Conservation (phyloP, 2,888 invertebrate genomes). For the Protonemura montana region DNA sequence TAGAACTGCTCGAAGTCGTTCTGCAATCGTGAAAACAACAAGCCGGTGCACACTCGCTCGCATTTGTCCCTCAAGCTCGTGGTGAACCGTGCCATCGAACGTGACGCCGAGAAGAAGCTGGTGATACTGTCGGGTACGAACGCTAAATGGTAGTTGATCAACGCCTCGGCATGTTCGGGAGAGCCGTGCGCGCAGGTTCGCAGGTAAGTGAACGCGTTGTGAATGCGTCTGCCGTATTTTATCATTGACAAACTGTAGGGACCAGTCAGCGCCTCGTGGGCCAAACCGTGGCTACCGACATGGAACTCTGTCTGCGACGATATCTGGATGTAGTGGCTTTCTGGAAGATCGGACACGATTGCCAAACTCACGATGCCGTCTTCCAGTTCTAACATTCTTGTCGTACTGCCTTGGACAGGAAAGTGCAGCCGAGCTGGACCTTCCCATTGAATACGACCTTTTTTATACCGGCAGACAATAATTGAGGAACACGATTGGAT, state of each 20-base stretch:
- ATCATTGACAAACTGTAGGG: not conserved
- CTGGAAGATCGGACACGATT: constrained; percentile 37
- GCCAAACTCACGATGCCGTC: constrained; percentile 23
- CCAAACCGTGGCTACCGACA: not conserved
- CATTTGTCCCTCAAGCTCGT: too few species aligned
- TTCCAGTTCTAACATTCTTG: constrained; percentile 23
- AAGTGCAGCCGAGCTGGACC: too few species aligned
- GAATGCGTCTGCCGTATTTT: not conserved
- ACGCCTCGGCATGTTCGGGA: not conserved
- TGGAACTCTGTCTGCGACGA: constrained; percentile 32
- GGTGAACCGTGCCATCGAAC: too few species aligned
- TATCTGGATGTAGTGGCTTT: constrained; percentile 4
- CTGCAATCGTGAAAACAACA: too few species aligned
- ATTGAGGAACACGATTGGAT: too few species aligned
- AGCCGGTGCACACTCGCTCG: too few species aligned
- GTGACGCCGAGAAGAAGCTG: too few species aligned
- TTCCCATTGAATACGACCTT: too few species aligned
- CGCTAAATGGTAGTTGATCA: not conserved
- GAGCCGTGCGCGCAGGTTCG: not conserved
- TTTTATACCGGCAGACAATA: too few species aligned
- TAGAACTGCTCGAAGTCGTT: too few species aligned
- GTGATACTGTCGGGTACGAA: not conserved
- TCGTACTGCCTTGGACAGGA: constrained; percentile 7
- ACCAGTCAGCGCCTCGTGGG: not conserved
- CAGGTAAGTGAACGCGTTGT: not conserved